Evolutionary conservation across 2,113 vertebrate genomes (phyloP), one percentile per base, ranked within the genome.

Genomic region (Gnathonemus echidnorhynchus): DNA sequence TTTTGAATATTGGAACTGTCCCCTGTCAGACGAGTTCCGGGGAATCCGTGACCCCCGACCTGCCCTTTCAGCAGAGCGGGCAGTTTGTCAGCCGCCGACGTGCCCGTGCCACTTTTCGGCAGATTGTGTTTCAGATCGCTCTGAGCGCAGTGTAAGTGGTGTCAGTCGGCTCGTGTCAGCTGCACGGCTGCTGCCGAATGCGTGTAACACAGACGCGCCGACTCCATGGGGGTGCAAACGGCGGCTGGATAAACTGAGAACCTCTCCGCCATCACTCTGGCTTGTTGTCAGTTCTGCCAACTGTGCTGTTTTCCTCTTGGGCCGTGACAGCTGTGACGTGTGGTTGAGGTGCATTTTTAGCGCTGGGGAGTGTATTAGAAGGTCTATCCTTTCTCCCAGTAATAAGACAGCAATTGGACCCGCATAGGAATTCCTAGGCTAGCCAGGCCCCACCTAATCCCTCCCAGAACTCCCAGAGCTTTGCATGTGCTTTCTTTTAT

Each of bases 111-210:
- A 21, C 31, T 53, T 42, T 42, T n/a, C 19, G 1, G 35, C 49
- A 46, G 31, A 7, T 10, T 80, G 70, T 39, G 70, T 39, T 89
- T 85, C 53, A 84, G 84, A 89, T 89, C 35, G n/a, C 49, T 84
- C 15, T 84, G 8, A 45, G 19, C 56, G 21, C 50, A 58, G n/a
- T 35, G 24, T 87, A 53, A 39, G 86, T 27, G 24, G 3, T 46
- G 49, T 84, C 49, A 84, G 11, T 21, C 31, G 9, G 48, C 42
- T 49, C 17, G 2, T 49, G 31, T 89, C 88, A 7, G 24, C 50
- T 6, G n/a, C 42, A 35, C 39, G 31, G 77, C 66, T 50, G 45
- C 50, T 31, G 52, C 17, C 17, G 53, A 56, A 66, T 88, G 56
- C 10, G 2, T 42, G 70, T 24, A 77, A 24, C 49, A n/a, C 31